Conservation (phyloP, 2,113 vertebrate species). For the Melanotaenia duboulayi region DNA sequence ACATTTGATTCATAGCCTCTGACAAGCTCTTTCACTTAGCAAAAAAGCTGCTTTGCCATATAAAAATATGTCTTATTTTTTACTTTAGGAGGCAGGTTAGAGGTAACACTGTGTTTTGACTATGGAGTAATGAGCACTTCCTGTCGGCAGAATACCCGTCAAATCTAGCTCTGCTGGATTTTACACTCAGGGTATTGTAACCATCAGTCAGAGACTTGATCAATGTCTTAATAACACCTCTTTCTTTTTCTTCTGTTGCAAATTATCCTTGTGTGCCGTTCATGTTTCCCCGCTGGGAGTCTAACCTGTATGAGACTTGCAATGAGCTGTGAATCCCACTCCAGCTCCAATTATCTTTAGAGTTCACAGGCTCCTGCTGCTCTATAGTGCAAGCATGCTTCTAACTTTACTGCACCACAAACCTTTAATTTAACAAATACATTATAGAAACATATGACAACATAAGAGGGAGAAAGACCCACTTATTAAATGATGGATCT, state of each 20-base stretch:
- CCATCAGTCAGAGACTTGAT: constrained; percentile 66
- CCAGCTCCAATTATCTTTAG: constrained; percentile 62
- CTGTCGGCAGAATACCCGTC: constrained; percentile 22
- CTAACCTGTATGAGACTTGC: constrained; percentile 59
- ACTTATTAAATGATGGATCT: neutral
- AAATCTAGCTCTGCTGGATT: constrained; percentile 34
- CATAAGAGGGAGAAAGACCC: neutral
- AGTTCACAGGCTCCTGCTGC: constrained; percentile 49
- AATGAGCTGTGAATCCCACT: constrained; percentile 73
- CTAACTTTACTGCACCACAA: constrained; percentile 31
- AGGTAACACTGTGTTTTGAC: constrained; percentile 25
- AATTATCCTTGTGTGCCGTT: constrained; percentile 56
- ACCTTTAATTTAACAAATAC: constrained; percentile 25
- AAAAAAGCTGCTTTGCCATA: constrained; percentile 9
- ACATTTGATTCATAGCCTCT: constrained; percentile 51
- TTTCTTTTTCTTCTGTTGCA: constrained; percentile 49
- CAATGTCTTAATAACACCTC: constrained; percentile 71
- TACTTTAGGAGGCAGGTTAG: constrained; percentile 37
- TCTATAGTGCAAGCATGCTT: constrained; percentile 55
- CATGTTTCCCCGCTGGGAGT: constrained; percentile 64
- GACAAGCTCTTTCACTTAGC: constrained; percentile 16
- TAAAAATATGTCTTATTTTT: constrained; percentile 41
- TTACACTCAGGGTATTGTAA: constrained; percentile 47
- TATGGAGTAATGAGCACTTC: constrained; percentile 22
- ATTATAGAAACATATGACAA: constrained; percentile 11